Evolutionary conservation across 2,888 invertebrate genomes (phyloP).

Genomic region (Palloptera scutellata): DNA sequence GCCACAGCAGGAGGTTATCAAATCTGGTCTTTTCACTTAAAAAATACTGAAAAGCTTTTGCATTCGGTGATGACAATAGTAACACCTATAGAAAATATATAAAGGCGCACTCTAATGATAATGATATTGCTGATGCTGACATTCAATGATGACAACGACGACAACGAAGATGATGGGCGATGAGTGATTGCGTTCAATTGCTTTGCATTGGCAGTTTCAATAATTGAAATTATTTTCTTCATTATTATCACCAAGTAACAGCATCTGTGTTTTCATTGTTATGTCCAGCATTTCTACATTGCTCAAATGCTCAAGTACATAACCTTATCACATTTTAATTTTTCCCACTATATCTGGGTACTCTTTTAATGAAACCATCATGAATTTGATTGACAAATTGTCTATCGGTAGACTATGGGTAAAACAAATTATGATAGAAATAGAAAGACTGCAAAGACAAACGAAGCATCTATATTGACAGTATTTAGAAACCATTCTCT

Average conservation of each 20-base stretch:
- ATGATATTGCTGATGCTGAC: neutral
- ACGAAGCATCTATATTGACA: too few species aligned
- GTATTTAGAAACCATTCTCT: too few species aligned
- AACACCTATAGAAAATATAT: too few species aligned
- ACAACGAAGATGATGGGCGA: neutral
- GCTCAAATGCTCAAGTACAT: too few species aligned
- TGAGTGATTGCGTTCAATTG: constrained; percentile 43
- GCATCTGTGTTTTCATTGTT: constrained; percentile 1
- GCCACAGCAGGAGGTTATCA: too few species aligned
- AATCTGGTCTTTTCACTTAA: too few species aligned
- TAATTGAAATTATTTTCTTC: constrained; percentile 43
- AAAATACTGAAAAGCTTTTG: constrained; percentile 1
- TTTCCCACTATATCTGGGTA: neutral
- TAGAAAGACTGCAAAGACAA: too few species aligned
- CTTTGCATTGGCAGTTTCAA: constrained; percentile 42
- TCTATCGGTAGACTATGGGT: too few species aligned
- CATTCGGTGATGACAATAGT: constrained; percentile 10
- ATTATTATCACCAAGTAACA: constrained; percentile 23
- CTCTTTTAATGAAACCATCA: too few species aligned
- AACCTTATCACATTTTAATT: neutral
- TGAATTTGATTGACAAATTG: too few species aligned
- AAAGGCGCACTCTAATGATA: neutral
- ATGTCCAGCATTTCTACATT: neutral
- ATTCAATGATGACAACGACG: neutral
- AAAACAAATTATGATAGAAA: too few species aligned